Base-by-base conservation (phyloP, 2,888 invertebrate genomes). In the Xestia sexstrigata region DNA sequence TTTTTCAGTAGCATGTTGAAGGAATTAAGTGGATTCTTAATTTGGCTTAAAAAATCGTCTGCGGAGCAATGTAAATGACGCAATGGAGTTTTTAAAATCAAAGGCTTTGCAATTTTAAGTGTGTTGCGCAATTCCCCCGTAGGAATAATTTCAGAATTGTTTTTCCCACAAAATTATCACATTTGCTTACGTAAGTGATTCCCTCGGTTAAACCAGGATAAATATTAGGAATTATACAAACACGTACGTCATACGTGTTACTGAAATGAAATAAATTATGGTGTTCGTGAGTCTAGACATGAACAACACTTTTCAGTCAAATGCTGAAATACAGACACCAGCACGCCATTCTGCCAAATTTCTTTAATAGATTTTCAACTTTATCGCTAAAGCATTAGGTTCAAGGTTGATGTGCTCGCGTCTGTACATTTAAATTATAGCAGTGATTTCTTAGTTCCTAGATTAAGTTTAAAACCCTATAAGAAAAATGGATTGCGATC, bases 181-280 rank as follows among this genome's bases (percentile, higher is more conserved):
- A 70, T 83, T 65, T 6, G 15, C 35, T 20, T 42, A 42, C 42
- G 30, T 58, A 47, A 52, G 39, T 39, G 47, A 85, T 65, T 68
- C 55, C 60, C 52, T 60, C n/a, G 66, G 49, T 58, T 67, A 70
- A 67, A 70, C 69, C 76, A 85, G 82, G 76, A 85, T 70, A 85
- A 74, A 47, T 62, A 62, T 69, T 35, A 42, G 13, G n/a, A 69
- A 62, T 65, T 42, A 42, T 63, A 42, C 26, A 60, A 55, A 49
- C 65, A 65, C 9, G 58, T 55, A 55, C 39, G 55, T 72, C 55
- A 26, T 58, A 39, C 23, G 9, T 55, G 20, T 30, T 62, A 11
- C 58, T 74, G 7, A 58, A 81, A 35, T 35, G 4, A 35, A 68
- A 62, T 52, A 70, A 75, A 39, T 52, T 63, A 2, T 45, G 45